Percentiles rank a stretch among this genome's conserved stretches.
Conservation (phyloP, 2,797 vertebrate species). For the Mycteria americana region DNA sequence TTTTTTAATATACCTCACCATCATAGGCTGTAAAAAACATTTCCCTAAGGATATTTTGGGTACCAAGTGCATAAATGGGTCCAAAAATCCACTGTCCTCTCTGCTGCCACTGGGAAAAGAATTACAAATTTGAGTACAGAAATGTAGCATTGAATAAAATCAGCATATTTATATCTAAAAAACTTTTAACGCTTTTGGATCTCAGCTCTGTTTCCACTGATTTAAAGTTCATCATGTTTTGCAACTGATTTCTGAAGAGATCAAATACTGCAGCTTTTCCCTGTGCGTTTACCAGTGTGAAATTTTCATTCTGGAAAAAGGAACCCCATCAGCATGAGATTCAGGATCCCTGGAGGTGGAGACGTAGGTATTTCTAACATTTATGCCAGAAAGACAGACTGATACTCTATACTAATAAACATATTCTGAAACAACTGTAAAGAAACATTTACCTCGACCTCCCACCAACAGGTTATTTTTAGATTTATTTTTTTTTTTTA, state of each 20-base stretch:
- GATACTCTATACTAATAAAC: not conserved
- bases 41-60: not conserved
- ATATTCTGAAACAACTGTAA: not conserved
- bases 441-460: slow-evolving; percentile 10
- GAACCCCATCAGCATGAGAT: not conserved
- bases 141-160: not conserved
- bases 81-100: not conserved
- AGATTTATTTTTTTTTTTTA: not conserved
- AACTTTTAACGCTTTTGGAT: not conserved
- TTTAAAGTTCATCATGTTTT: not conserved
- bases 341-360: not conserved
- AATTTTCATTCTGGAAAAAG: not conserved
- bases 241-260: not conserved
- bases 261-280: not conserved
- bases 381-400: not conserved
- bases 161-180: not conserved
- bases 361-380: not conserved
- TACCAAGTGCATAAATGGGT: not conserved
- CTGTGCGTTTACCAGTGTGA: not conserved
- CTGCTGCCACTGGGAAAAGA: not conserved
- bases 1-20: not conserved
- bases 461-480: slow-evolving; percentile 49
- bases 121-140: not conserved
- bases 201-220: not conserved
- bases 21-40: not conserved